These are phyloP conservation scores for Plectropomus leopardus DNA, from an alignment of 2,113 vertebrate genomes.

Conservation along the genomic window DNA sequence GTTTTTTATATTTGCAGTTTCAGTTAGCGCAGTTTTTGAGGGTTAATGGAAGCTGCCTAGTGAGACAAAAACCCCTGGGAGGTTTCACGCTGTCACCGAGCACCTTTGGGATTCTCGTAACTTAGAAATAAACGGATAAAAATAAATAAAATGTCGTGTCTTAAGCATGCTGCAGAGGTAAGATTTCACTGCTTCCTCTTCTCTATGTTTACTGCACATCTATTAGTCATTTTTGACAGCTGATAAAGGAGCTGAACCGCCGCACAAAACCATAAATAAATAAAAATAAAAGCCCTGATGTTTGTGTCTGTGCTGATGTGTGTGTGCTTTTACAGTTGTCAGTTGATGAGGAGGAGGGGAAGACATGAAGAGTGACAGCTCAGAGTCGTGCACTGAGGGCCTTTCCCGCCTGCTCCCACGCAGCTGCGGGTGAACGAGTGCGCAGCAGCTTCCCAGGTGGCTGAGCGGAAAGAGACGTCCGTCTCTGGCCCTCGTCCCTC, in stretches of 20 bases:
- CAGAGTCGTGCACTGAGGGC: slow-evolving; percentile 21
- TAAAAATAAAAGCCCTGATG: too few relatives aligned
- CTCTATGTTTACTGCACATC: too few relatives aligned
- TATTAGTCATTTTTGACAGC: not conserved
- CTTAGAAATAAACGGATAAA: too few relatives aligned
- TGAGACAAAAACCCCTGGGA: not conserved
- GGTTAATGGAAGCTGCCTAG: too few relatives aligned
- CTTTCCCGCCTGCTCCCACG: slow-evolving; percentile 27
- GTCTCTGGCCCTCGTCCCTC: not conserved
- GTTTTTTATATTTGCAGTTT: too few relatives aligned
- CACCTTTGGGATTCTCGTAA: not conserved
- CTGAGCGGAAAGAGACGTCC: not conserved
- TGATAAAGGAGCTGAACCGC: not conserved
- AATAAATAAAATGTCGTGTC: too few relatives aligned
- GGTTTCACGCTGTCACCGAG: not conserved
- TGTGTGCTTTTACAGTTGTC: not conserved
- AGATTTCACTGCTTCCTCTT: not conserved
- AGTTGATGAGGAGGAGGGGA: slow-evolving; percentile 3
- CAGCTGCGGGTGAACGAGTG: slow-evolving; percentile 36
- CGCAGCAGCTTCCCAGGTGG: slow-evolving; percentile 28
- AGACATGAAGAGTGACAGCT: slow-evolving; percentile 29
- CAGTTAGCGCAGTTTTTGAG: too few relatives aligned
- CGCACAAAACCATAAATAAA: too few relatives aligned
- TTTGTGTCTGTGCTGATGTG: not conserved
- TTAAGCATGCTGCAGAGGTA: too few relatives aligned